A percentile compares a stretch with the other conserved stretches of the same genome.
Conservation (phyloP, 2,797 vertebrate species). For the Limnodromus scolopaceus region DNA sequence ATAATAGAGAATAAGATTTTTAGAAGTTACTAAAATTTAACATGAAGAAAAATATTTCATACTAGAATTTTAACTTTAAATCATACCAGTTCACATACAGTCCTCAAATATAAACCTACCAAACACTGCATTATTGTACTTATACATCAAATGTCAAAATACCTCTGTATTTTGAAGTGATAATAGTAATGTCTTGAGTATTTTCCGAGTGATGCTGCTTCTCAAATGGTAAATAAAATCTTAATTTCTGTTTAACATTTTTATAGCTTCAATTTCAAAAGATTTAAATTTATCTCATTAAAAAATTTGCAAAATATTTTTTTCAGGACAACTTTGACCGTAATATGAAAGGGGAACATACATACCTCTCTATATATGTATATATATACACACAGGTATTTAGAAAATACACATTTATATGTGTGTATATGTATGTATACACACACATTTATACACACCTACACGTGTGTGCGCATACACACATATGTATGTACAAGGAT, state of each 20-base stretch:
- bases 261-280: background rate
- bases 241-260: background rate
- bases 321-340: background rate
- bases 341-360: background rate
- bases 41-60: background rate
- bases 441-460: background rate
- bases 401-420: background rate
- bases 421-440: background rate
- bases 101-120: background rate
- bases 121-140: background rate
- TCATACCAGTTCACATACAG: background rate
- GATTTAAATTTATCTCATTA: background rate
- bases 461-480: accelerated
- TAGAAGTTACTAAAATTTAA: background rate
- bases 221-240: background rate
- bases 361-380: background rate
- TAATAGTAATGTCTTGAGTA: background rate
- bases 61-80: background rate
- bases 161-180: background rate
- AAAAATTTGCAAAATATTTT: background rate
- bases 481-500: background rate
- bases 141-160: background rate
- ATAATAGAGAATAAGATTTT: background rate
- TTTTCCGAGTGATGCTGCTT: background rate
- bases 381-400: background rate